Conservation (phyloP, 2,797 vertebrate genomes). For the Diplodus sargus region DNA sequence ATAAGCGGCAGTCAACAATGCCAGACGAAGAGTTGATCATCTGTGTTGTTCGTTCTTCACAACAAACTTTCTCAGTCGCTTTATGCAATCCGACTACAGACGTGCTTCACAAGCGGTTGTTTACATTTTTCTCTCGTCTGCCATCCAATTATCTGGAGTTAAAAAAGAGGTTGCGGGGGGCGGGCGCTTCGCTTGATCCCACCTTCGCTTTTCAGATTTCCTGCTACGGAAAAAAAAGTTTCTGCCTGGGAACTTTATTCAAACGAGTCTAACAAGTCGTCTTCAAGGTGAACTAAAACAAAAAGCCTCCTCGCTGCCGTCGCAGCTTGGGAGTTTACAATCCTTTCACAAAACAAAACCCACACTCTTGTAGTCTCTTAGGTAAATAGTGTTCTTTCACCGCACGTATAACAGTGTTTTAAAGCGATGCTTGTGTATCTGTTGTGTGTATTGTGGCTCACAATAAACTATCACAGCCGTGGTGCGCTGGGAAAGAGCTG, state of each 20-base stretch:
- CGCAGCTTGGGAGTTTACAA: constrained; percentile 44
- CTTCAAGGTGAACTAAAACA: constrained; percentile 62
- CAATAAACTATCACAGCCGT: constrained; percentile 25
- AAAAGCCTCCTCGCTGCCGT: constrained; percentile 28
- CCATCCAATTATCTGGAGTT: constrained; percentile 58
- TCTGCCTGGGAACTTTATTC: constrained; percentile 45
- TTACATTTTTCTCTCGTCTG: constrained; percentile 54
- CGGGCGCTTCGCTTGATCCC: constrained; percentile 49
- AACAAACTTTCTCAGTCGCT: constrained; percentile 4
- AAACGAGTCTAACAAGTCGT: constrained; percentile 49
- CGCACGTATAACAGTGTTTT: constrained; percentile 15
- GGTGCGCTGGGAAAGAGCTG: constrained; percentile 42
- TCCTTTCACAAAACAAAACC: constrained; percentile 48
- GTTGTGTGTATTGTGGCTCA: constrained; percentile 18
- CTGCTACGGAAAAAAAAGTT: constrained; percentile 42
- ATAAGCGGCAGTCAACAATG: neutral
- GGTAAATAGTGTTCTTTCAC: constrained; percentile 35
- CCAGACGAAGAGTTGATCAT: neutral
- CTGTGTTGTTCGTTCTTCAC: neutral
- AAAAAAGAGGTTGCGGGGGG: constrained; percentile 14
- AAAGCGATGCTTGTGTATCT: constrained; percentile 33
- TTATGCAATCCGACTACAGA: constrained; percentile 20
- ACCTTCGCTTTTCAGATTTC: constrained; percentile 54
- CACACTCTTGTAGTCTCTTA: constrained; percentile 27
- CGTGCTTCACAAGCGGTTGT: constrained; percentile 39